Conservation (phyloP, 2,113 vertebrate species). For the Phyllostomus hastatus region DNA sequence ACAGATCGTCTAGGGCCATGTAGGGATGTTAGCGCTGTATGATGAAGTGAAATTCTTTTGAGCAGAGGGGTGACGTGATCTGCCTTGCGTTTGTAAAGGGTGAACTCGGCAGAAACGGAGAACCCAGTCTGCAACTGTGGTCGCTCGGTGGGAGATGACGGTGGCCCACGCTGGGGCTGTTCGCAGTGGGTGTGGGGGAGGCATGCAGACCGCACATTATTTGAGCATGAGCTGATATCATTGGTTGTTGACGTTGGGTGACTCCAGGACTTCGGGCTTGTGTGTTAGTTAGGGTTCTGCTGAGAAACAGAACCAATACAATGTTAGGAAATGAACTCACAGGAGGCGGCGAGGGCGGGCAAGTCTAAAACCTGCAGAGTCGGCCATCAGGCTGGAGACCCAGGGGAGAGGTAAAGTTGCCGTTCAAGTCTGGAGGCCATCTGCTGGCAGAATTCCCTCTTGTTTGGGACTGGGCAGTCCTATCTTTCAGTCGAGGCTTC, state of each 20-base stretch:
- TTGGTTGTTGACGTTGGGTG: not conserved
- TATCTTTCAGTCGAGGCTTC: not conserved
- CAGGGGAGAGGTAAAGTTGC: not conserved
- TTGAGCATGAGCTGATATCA: not conserved
- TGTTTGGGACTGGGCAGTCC: not conserved
- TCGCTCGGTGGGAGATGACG: not conserved
- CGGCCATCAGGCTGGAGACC: too few species aligned
- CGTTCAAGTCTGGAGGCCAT: not conserved
- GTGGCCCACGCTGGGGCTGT: not conserved
- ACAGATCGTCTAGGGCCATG: accelerated
- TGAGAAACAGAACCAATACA: not conserved
- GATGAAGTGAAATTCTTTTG: not conserved
- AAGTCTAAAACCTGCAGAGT: not conserved
- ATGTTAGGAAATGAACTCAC: not conserved
- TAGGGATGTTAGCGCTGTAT: not conserved
- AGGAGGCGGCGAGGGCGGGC: not conserved
- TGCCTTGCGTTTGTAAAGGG: not conserved
- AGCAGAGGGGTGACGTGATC: not conserved
- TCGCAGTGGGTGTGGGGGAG: not conserved
- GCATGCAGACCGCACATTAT: not conserved
- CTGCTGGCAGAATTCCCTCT: not conserved
- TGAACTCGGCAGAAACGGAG: not conserved
- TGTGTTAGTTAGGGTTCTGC: not conserved
- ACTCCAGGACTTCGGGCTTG: not conserved
- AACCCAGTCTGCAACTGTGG: not conserved